Evolutionary conservation across 2,797 vertebrate genomes (phyloP).

Genomic region (Muscicapa comitata): DNA sequence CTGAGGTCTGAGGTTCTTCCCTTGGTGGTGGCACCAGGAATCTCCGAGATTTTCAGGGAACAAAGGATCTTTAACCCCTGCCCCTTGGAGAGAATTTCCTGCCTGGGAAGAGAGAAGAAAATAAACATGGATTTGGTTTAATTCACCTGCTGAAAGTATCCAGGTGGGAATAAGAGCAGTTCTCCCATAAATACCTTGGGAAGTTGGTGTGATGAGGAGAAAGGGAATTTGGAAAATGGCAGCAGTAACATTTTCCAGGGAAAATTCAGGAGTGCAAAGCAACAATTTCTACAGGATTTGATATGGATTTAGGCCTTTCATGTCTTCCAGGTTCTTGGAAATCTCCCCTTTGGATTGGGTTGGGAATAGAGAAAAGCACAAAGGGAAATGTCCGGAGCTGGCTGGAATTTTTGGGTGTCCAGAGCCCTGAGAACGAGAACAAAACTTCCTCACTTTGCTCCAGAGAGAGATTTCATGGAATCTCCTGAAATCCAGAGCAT

Average conservation of each 20-base stretch:
- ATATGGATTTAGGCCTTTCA: not conserved
- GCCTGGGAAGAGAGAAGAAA: not conserved
- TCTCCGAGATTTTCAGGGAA: not conserved
- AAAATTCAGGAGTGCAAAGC: not conserved
- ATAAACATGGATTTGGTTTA: not conserved
- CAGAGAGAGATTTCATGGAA: not conserved
- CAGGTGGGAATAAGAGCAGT: not conserved
- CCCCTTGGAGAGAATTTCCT: not conserved
- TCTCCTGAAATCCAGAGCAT: not conserved
- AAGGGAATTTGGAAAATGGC: not conserved
- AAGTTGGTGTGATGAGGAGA: not conserved
- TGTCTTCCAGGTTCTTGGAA: not conserved
- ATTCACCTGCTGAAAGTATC: not conserved
- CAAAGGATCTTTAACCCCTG: not conserved
- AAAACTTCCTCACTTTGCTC: not conserved
- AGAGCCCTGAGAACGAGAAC: not conserved
- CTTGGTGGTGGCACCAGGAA: not conserved
- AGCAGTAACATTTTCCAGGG: not conserved
- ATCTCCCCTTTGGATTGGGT: not conserved
- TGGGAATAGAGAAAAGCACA: not conserved
- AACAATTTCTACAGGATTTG: accelerated
- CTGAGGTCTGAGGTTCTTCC: not conserved
- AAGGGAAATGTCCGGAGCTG: not conserved
- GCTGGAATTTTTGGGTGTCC: not conserved
- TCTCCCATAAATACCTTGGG: not conserved